Base-by-base conservation (phyloP, 2,113 vertebrate species). In the Reinhardtius hippoglossoides region DNA sequence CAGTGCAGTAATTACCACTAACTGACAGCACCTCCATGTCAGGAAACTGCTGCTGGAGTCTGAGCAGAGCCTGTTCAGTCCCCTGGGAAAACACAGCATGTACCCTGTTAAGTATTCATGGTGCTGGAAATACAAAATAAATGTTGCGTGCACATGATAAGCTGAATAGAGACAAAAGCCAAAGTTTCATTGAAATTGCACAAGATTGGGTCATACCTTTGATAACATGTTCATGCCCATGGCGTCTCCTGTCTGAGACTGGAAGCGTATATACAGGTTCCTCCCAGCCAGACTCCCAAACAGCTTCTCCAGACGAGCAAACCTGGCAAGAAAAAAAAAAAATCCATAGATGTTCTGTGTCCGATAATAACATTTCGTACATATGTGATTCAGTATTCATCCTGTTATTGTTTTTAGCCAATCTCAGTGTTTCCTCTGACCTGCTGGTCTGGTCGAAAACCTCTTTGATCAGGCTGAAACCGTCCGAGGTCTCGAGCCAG, bases 181-280 rank as follows among this genome's bases (percentile, higher is more conserved):
- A 35, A 6, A 1, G n/a, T 1, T 35, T 5, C 8, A 3, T 20
- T 44, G 2, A 42, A 1, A 40, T 2, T 44, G 18, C 67, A 16
- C 0, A 10, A 5, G 3, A 20, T 0, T 0, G 0, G 37, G 1
- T 20, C 26, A 1, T 57, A 98, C 98, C 96, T 99, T 99, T 4
- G 98, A 99, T 42, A 98, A 93, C 97, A 99, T 99, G 91, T 99
- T 99, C 98, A 99, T 99, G 58, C 98, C 98, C 98, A 99, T 99
- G 68, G 98, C 98, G 82, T 99, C 98, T 23, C 98, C 98, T 0
- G 98, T 98, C 89, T 70, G 94, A 55, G 97, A 96, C 84, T 99
- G 97, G 71, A 99, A 98, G 63, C 97, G 97, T 58, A 99, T 96
- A 83, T 97, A 99, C 61, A 98, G 92, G 76, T 97, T 98, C 63